phyloP scores from a whole-genome alignment of 2,113 vertebrate genomes.

The Xenopus tropicalis region UCB_Xtro_10.0 CM004446.2:62457501-62458000 shows the following conservation, averaged over 20 bases:
- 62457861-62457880: neutral
- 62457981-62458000: too few species aligned
- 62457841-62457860: conserved; percentile 2
- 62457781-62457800: neutral
- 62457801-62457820: conserved; percentile 14
- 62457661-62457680: too few species aligned
- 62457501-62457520: too few species aligned
- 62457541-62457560: too few species aligned
- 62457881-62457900: conserved; percentile 12
- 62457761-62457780: neutral
- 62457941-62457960: neutral
- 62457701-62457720: neutral
- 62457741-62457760: neutral
- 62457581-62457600: too few species aligned
- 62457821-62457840: conserved; percentile 22
- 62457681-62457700: too few species aligned
- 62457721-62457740: neutral
- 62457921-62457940: neutral
- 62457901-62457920: conserved; percentile 5
- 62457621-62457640: too few species aligned
- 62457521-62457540: too few species aligned
- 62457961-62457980: too few species aligned
- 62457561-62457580: too few species aligned
- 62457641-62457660: too few species aligned
- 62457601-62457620: too few species aligned